A percentile compares a stretch with the other conserved stretches of the same genome.
These are phyloP conservation scores for Enteromius paludinosus DNA, from an alignment of 2,797 vertebrate genomes.

Conservation along the genomic window DNA sequence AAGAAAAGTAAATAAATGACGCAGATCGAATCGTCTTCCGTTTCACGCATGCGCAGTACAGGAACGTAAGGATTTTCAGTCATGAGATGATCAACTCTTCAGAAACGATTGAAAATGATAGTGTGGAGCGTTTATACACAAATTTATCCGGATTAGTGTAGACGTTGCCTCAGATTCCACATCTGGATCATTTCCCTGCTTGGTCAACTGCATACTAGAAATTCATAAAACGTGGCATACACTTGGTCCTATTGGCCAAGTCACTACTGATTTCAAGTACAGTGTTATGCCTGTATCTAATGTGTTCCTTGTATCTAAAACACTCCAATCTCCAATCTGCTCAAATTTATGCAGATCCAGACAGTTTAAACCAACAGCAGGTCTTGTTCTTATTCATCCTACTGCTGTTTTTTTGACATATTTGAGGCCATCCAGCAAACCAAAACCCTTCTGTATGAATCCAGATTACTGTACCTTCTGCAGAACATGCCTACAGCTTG, in stretches of 20 bases:
- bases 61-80: too few relatives aligned
- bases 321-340: not conserved
- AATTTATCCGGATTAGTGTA: too few relatives aligned
- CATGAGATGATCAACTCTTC: too few relatives aligned
- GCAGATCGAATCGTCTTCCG: too few relatives aligned
- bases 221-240: conserved; percentile 17
- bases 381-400: conserved; percentile 54
- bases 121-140: too few relatives aligned
- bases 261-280: conserved; percentile 49
- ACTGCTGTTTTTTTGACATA: not conserved
- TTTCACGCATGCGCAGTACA: too few relatives aligned
- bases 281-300: not conserved
- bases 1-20: too few relatives aligned
- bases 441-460: not conserved
- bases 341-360: conserved; percentile 11
- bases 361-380: conserved; percentile 31
- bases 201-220: conserved; percentile 69
- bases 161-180: not conserved
- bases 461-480: not conserved
- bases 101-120: too few relatives aligned
- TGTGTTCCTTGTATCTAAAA: not conserved
- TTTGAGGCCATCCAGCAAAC: not conserved
- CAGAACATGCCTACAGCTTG: not conserved
- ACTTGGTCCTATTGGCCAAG: conserved; percentile 9
- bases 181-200: conserved; percentile 51